Base-by-base conservation (phyloP, 2,888 invertebrate genomes). In the Drosophila vallismaia region DNA sequence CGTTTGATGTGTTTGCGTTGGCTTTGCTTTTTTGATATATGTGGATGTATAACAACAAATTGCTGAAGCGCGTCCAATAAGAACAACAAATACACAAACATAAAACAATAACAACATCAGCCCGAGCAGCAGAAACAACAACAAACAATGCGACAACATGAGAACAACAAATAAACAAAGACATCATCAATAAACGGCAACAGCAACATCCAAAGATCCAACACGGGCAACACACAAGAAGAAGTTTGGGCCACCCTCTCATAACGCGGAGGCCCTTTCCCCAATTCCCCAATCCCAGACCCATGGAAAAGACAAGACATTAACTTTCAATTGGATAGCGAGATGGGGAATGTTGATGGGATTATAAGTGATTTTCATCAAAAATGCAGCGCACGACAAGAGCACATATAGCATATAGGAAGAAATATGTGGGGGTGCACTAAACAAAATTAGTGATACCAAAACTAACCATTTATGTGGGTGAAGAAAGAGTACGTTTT, bases 331-430 rank as follows among this genome's bases (percentile, higher is more conserved):
- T 73, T 64, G 73, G 73, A 53, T 64, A 70, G 64, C 49, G 53
- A 73, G 64, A 72, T 72, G 69, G 81, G 83, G 86, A 82, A 82
- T 82, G 88, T 86, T 82, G 88, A 82, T 82, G 81, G 81, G 81
- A 82, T 82, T 82, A 82, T 82, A 82, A 82, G 81, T 82, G 88
- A 82, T 86, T 82, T 82, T 86, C 83, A 82, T 82, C 81, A 88
- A 82, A 82, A 82, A 88, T 82, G 88, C 81, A 86, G 84, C 88
- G 83, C 81, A 88, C 88, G 81, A 81, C 81, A 88, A 72, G 68
- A 74, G 66, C 56, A 67, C 53, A 74, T 72, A 69, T 50, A 49
- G 60, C 40, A 46, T 60, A 62, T 44, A 63, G 29, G 62, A 9
- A 19, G 64, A 49, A 40, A 14, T 14, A 38, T 38, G 8, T 42